These are phyloP conservation scores for Oxystoma pomonae DNA, from an alignment of 2,888 invertebrate species.

Conservation along the genomic window DNA sequence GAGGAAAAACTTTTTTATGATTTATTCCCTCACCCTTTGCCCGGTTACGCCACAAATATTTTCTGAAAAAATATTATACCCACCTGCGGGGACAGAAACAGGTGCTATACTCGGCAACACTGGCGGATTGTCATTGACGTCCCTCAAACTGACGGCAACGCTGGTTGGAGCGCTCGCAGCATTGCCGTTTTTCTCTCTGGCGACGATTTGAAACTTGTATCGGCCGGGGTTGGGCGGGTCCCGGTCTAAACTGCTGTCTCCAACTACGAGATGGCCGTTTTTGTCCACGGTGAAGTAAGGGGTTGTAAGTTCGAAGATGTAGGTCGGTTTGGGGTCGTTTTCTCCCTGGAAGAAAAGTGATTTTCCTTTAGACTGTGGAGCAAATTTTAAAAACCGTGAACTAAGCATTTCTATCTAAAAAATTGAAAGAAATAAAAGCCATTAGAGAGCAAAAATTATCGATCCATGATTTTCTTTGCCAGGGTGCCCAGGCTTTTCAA, in stretches of 20 bases:
- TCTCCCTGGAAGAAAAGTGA: constrained; percentile 59
- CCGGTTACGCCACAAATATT: not conserved
- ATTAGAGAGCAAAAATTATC: no score
- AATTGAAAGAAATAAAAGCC: no score
- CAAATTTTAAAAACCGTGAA: no score
- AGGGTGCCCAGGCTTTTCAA: no score
- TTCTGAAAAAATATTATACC: not conserved
- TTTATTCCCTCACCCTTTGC: no score
- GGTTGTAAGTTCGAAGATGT: constrained; percentile 81
- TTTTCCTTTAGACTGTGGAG: no score
- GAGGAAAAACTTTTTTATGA: no score
- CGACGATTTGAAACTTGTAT: constrained; percentile 85
- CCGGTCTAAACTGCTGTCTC: constrained; percentile 78
- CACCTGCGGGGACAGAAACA: constrained; percentile 62
- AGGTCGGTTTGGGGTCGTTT: constrained; percentile 73
- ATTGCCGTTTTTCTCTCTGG: constrained; percentile 70
- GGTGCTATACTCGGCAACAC: constrained; percentile 75
- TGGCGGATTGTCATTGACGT: constrained; percentile 86
- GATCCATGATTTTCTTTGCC: no score
- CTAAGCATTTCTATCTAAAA: no score
- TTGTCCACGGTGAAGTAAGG: constrained; percentile 75
- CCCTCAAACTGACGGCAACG: constrained; percentile 69
- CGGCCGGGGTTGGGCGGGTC: constrained; percentile 82
- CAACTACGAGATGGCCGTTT: constrained; percentile 70
- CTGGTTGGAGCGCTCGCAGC: constrained; percentile 82